Base-by-base conservation (phyloP, 2,113 vertebrate genomes). In the Cyprinus carpio region DNA sequence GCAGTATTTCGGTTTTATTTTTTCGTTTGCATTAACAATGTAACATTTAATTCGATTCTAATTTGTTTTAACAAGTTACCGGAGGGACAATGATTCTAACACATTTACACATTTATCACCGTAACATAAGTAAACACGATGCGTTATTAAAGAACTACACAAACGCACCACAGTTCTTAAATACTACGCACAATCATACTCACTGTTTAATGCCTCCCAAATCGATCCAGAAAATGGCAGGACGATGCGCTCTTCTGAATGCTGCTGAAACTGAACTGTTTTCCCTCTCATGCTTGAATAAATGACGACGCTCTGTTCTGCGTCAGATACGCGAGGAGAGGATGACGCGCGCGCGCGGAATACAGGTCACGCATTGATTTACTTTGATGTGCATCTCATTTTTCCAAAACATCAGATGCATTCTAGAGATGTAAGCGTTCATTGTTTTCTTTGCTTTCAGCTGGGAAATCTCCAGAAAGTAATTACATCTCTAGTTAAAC, bases 221-320 rank as follows among this genome's bases (percentile, higher is more conserved):
- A 37, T 4, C 11, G 12, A 18, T 7, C 27, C 9, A 58, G 18
- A 78, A 2, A 56, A 20, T 20, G 67, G 0, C 40, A 43, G 10
- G 43, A 46, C 43, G 43, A 2, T 46, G 43, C 10, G 29, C 8
- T 56, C 51, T 23, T 16, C 20, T n/a, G 31, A 40, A n/a, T 2
- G 49, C n/a, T 37, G 29, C 18, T 12, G 20, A 31, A 56, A n/a
- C 29, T 56, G 75, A 37, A 11, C 10, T 34, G 49, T 60, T 11
- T 40, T 40, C 34, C 76, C 51, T 79, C 76, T 79, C 56, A 1
- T 7, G 76, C 31, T 23, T 79, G 56, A 79, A 79, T 79, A 62
- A 79, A 62, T 25, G 54, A 79, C 51, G 23, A 79, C 29, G 49
- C 46, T 46, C 40, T 1, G 37, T 3, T n/a, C 20, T 25, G 75